phyloP scores from a whole-genome alignment of 2,888 invertebrate species.

The Ptilodon capucinus region DNA sequence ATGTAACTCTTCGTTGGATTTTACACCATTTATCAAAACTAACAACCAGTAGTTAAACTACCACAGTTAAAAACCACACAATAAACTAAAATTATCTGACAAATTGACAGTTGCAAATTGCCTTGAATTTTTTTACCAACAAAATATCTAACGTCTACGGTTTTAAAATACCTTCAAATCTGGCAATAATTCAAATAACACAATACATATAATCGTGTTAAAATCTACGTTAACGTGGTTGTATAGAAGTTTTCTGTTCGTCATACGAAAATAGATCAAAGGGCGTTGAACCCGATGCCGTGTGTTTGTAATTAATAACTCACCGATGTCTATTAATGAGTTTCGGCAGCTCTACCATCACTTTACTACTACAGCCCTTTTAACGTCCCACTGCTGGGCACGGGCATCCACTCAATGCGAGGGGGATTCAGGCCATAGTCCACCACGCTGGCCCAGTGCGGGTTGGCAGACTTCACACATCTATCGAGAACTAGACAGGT shows the following conservation, averaged over 20 bases:
- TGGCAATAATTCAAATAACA: constrained; percentile 15
- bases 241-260: constrained; percentile 20
- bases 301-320: constrained; percentile 53
- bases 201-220: constrained; percentile 17
- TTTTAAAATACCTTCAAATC: neutral
- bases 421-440: no score
- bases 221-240: constrained; percentile 16
- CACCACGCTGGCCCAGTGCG: no score
- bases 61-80: no score
- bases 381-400: no score
- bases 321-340: constrained; percentile 3
- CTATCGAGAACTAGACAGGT: no score
- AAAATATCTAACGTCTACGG: neutral
- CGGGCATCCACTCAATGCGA: no score
- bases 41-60: no score
- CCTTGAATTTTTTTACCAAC: neutral
- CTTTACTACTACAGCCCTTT: no score
- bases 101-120: constrained; percentile 3
- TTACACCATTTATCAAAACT: no score
- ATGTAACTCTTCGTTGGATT: no score
- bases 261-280: constrained; percentile 52
- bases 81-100: neutral
- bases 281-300: constrained; percentile 51
- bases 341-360: no score
- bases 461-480: no score